A percentile compares a stretch with the other conserved stretches of the same genome.
Conservation (phyloP, 2,113 vertebrate species). For the Beaufortia kweichowensis region DNA sequence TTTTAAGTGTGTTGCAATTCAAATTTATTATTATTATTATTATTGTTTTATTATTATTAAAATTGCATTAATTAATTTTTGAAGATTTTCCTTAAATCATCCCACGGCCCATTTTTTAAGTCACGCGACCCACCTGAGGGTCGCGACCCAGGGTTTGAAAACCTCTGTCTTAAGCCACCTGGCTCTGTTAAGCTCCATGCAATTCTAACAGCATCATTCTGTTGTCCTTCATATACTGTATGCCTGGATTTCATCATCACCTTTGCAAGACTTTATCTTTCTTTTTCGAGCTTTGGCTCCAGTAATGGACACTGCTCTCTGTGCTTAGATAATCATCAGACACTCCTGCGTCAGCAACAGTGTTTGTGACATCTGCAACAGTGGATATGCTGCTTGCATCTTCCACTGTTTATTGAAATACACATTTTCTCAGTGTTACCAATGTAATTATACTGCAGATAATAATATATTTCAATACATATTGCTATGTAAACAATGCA, state of each 20-base stretch:
- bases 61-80: too few relatives aligned
- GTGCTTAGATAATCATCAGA: conserved; percentile 1
- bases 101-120: too few relatives aligned
- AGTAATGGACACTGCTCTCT: conserved; percentile 3
- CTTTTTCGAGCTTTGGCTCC: conserved; percentile 2
- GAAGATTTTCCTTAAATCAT: too few relatives aligned
- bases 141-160: too few relatives aligned
- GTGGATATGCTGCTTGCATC: background rate
- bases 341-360: background rate
- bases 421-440: background rate
- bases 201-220: background rate
- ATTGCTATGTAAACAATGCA: background rate
- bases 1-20: too few relatives aligned
- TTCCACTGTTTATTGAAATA: conserved; percentile 14
- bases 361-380: background rate
- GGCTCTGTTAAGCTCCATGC: background rate
- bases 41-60: too few relatives aligned
- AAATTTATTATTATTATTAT: too few relatives aligned
- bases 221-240: conserved; percentile 2
- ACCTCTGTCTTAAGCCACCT: background rate
- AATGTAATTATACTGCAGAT: background rate
- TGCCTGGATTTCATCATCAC: background rate
- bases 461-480: background rate
- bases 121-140: too few relatives aligned
- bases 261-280: conserved; percentile 4